These are phyloP conservation scores for Hypsibius dujardini DNA, from an alignment of 1,140 invertebrate species.

Conservation along the genomic window DNA sequence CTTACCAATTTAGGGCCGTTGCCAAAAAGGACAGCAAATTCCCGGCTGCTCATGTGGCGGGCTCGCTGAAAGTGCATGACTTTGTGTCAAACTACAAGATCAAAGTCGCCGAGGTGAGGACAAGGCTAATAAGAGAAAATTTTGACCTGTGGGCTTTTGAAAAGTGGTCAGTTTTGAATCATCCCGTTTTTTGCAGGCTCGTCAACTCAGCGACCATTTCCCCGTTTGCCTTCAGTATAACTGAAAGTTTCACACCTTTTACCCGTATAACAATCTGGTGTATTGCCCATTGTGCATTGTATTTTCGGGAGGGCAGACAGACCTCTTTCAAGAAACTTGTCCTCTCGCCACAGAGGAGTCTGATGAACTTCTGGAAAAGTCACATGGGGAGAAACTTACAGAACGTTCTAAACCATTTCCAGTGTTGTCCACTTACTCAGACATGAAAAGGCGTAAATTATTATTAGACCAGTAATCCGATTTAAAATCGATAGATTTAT, in stretches of 20 bases:
- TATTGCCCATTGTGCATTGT: too few relatives aligned
- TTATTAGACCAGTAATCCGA: too few relatives aligned
- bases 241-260: background rate
- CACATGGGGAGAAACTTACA: too few relatives aligned
- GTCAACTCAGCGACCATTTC: slow-evolving; percentile 15
- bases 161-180: background rate
- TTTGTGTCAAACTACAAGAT: slow-evolving; percentile 12
- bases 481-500: too few relatives aligned
- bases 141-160: background rate
- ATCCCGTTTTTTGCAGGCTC: slow-evolving; percentile 6
- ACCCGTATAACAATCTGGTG: too few relatives aligned
- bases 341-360: too few relatives aligned
- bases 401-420: too few relatives aligned
- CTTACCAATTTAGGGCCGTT: background rate
- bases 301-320: too few relatives aligned
- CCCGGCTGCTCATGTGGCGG: background rate
- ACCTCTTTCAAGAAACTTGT: too few relatives aligned
- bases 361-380: too few relatives aligned
- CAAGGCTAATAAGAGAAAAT: background rate
- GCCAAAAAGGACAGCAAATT: background rate
- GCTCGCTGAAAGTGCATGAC: background rate
- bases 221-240: background rate
- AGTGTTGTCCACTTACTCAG: too few relatives aligned
- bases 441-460: too few relatives aligned
- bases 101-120: background rate